Conservation (phyloP, 2,888 invertebrate species). For the Phytoseiulus persimilis region DNA sequence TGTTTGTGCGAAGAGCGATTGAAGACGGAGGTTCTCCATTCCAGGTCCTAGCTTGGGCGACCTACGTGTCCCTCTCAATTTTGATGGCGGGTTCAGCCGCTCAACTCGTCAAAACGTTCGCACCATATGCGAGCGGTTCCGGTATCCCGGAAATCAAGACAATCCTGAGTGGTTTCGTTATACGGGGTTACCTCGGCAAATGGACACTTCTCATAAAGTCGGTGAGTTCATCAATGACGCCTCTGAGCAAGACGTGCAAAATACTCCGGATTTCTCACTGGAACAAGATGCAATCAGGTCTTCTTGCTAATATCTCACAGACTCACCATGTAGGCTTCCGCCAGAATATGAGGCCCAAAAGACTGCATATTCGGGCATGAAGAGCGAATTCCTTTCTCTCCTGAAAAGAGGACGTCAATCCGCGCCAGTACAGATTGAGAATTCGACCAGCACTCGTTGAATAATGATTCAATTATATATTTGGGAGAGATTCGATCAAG, state of each 20-base stretch:
- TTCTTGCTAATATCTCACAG: no score
- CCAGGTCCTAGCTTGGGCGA: slow-evolving; percentile 82
- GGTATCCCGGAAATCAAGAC: slow-evolving; percentile 95
- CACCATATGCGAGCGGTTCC: slow-evolving; percentile 97
- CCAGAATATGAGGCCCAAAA: no score
- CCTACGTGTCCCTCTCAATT: slow-evolving; percentile 87
- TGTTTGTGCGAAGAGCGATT: no score
- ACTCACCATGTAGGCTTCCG: no score
- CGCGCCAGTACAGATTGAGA: no score
- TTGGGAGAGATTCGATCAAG: no score
- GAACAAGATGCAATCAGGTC: no score
- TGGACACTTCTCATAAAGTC: slow-evolving; percentile 98
- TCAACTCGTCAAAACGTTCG: slow-evolving; percentile 89
- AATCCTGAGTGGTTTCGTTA: slow-evolving; percentile 89
- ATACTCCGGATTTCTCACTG: not conserved
- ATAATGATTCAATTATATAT: no score
- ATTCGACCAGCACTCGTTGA: no score
- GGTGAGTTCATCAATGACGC: slow-evolving; percentile 53
- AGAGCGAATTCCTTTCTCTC: no score
- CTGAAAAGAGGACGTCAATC: no score
- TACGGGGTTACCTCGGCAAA: slow-evolving; percentile 94
- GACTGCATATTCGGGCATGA: no score
- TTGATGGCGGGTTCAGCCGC: slow-evolving; percentile 84
- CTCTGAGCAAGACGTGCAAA: not conserved
- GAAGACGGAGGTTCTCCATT: not conserved